Evolutionary conservation across 2,113 vertebrate species (phyloP), one percentile per base, ranked within the genome.

Genomic region (Hyaena hyaena): DNA sequence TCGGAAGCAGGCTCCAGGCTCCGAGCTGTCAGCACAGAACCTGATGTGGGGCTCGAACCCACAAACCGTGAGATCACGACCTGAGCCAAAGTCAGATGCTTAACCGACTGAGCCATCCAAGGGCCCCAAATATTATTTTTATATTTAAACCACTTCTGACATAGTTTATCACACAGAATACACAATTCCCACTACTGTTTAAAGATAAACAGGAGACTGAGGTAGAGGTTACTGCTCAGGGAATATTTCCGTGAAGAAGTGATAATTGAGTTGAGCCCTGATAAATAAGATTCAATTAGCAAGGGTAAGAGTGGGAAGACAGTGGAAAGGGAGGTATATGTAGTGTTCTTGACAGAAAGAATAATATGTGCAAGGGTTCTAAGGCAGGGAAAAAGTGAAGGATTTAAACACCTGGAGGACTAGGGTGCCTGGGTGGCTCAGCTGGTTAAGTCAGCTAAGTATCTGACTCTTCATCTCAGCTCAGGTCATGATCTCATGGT

Each of bases 151-250:
- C 6, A 77, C 31, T 95, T 93, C 33, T 69, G 50, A 87, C 96
- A 48, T 24, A 77, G 12, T 86, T 81, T 89, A 66, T 87, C 48
- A 31, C 10, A 50, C 68, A 50, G n/a, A 86, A 90, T 82, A 90
- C 2, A 7, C 39, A 83, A 83, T 77, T 97, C 68, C 83, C 16
- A 66, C 50, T 48, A 73, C 66, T 83, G 45, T 74, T 84, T 88
- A 93, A 96, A 94, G 80, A 90, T n/a, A 87, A 90, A 93, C 14
- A 80, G 66, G 69, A 95, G 55, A 83, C 58, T 17, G 16, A 8
- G 10, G 33, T 50, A 45, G 63, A 43, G 10, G 33, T 55, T 66
- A 76, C 39, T 50, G 35, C 55, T 95, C n/a, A 77, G 45, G 26
- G 77, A 71, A 21, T 74, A 84, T 26, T 61, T 95, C 45, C 53